Evolutionary conservation across 2,113 vertebrate species (phyloP).

Genomic region (Martes martes): DNA sequence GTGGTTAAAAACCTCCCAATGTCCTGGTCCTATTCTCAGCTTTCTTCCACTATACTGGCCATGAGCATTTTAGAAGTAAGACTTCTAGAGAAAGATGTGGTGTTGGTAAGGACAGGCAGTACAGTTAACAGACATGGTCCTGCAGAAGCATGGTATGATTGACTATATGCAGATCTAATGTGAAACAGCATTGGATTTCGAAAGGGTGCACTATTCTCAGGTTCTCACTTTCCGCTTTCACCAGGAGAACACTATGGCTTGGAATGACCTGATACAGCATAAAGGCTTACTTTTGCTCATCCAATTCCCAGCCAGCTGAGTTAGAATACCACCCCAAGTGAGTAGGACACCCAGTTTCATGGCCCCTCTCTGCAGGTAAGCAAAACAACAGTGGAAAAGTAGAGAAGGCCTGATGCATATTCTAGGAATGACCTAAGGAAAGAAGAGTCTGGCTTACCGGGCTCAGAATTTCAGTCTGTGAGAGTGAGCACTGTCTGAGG

Average conservation of each 20-base stretch:
- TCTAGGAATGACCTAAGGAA: neutral
- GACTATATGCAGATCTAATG: neutral
- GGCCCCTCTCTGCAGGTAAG: no score
- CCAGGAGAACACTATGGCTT: no score
- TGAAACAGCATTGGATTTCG: neutral
- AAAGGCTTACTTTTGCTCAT: neutral
- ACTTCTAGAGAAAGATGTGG: neutral
- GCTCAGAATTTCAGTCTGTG: neutral
- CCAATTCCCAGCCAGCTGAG: neutral
- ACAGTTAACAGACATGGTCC: neutral
- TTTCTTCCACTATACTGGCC: no score
- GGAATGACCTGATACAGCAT: neutral
- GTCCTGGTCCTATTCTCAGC: no score
- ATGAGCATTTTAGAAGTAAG: neutral
- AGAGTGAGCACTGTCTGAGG: neutral
- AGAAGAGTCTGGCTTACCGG: neutral
- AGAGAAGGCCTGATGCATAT: no score
- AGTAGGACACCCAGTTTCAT: neutral
- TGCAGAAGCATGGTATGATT: neutral
- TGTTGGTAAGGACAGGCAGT: neutral
- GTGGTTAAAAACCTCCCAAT: neutral
- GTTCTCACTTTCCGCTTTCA: neutral
- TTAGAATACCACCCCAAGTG: neutral
- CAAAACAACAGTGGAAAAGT: neutral
- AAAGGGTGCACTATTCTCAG: accelerated